phyloP scores from a whole-genome alignment of 2,113 vertebrate genomes.

The Ardeotis arabs region DNA sequence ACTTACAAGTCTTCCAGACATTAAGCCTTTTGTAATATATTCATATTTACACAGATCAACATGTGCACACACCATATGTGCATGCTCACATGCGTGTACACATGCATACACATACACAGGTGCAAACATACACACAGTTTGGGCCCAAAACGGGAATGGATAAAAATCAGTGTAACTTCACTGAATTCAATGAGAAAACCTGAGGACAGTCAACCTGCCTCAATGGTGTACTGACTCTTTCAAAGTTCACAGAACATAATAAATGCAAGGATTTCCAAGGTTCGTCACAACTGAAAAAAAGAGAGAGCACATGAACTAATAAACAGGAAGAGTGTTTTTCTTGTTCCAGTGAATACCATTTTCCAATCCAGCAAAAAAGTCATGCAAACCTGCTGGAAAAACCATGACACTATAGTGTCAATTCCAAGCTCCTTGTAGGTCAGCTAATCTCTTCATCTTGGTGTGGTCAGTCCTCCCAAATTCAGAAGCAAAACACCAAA shows the following conservation, averaged over 20 bases:
- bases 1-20: neutral
- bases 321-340: neutral
- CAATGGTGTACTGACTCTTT: neutral
- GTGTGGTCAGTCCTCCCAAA: neutral
- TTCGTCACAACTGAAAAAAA: neutral
- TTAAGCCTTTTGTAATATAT: neutral
- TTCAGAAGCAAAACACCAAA: neutral
- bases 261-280: neutral
- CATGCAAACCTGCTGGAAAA: neutral
- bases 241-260: neutral
- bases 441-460: neutral
- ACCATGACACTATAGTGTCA: no score
- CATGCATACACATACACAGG: rapidly evolving
- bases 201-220: neutral
- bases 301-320: neutral
- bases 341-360: neutral
- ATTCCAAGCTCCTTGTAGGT: neutral
- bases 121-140: neutral
- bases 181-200: neutral
- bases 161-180: neutral
- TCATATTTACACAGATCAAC: neutral
- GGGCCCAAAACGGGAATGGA: neutral
- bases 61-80: rapidly evolving
- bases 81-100: rapidly evolving
- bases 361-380: neutral